Conservation (phyloP, 2,797 vertebrate species). For the Oophaga sylvatica region DNA sequence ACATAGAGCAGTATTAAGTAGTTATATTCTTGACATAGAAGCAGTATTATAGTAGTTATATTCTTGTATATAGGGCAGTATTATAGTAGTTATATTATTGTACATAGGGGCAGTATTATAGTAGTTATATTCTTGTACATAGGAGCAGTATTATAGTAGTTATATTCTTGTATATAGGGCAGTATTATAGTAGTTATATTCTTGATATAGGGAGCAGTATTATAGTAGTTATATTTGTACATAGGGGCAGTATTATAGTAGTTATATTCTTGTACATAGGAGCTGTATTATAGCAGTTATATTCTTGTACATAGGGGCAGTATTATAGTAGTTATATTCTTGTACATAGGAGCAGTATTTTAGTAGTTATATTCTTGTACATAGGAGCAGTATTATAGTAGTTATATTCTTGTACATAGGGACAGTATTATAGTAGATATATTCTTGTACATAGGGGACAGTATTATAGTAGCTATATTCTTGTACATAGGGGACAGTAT, state of each 20-base stretch:
- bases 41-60: conserved; percentile 8
- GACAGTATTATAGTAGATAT: neutral
- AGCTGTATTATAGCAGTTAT: neutral
- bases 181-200: conserved; percentile 9
- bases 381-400: neutral
- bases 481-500: too few relatives aligned
- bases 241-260: conserved; percentile 1
- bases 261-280: too few relatives aligned
- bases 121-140: too few relatives aligned
- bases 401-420: too few relatives aligned
- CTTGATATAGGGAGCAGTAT: too few relatives aligned
- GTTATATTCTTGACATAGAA: neutral
- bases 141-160: neutral
- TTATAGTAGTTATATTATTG: neutral
- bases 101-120: neutral
- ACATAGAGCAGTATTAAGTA: neutral
- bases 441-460: neutral
- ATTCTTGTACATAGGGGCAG: neutral
- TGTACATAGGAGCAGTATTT: too few relatives aligned
- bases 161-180: neutral
- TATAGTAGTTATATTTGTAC: neutral
- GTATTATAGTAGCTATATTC: conserved; percentile 9
- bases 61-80: too few relatives aligned
- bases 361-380: neutral
- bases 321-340: conserved; percentile 9